Percentiles rank a stretch among this genome's conserved stretches.
Conservation (phyloP, 2,113 vertebrate species). For the Bettongia penicillata region DNA sequence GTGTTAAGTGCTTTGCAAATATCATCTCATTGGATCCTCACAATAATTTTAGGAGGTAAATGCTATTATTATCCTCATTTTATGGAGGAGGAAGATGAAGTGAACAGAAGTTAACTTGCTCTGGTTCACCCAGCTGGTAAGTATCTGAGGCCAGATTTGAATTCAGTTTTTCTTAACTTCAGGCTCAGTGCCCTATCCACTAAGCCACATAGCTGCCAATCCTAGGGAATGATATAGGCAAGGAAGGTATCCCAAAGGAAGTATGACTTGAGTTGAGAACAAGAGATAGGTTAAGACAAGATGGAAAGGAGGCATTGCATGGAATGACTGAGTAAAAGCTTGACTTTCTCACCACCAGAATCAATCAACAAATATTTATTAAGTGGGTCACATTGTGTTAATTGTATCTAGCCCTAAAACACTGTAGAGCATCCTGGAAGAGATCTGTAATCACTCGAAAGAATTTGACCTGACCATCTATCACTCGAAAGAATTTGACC, state of each 20-base stretch:
- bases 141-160: not conserved
- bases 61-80: not conserved
- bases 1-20: not conserved
- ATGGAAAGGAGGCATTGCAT: not conserved
- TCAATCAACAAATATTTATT: not conserved
- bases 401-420: not conserved
- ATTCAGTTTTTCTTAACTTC: not conserved
- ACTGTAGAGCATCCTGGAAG: not conserved
- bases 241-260: not conserved
- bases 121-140: not conserved
- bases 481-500: not conserved
- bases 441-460: not conserved
- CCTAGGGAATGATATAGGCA: not conserved
- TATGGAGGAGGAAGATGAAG: not conserved
- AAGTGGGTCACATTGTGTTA: not conserved
- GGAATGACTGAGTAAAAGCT: not conserved
- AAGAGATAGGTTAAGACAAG: not conserved
- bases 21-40: not conserved
- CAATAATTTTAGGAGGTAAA: not conserved
- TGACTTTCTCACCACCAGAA: not conserved
- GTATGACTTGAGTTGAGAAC: not conserved
- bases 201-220: not conserved
- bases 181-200: not conserved
- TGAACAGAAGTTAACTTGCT: not conserved
- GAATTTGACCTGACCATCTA: not conserved